phyloP scores from a whole-genome alignment of 2,888 invertebrate species.

The Malacosoma neustria region DNA sequence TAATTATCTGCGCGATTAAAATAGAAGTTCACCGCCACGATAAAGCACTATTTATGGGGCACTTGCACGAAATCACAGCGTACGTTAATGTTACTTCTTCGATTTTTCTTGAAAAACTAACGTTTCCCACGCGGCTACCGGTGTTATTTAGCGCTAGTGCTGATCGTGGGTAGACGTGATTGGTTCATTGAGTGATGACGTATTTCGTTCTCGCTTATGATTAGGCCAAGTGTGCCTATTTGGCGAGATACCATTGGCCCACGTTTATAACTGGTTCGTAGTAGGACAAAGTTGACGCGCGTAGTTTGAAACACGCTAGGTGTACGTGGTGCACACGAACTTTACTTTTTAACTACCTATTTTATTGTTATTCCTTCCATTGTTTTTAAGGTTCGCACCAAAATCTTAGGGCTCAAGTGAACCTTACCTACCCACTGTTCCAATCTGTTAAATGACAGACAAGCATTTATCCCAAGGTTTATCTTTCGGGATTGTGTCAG shows the following conservation, averaged over 20 bases:
- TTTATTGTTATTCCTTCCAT: no score
- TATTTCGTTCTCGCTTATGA: slow-evolving; percentile 32
- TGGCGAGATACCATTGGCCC: slow-evolving; percentile 79
- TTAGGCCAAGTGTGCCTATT: slow-evolving; percentile 69
- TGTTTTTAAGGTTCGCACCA: no score
- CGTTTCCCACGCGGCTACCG: slow-evolving; percentile 55
- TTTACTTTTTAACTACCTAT: no score
- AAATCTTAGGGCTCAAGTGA: no score
- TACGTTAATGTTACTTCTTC: slow-evolving; percentile 36
- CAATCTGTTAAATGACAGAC: no score
- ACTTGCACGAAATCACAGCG: slow-evolving; percentile 36
- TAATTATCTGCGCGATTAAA: slow-evolving; percentile 14
- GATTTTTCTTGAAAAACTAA: slow-evolving; percentile 62
- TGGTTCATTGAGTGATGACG: slow-evolving; percentile 66
- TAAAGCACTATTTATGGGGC: slow-evolving; percentile 38
- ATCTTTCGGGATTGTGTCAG: no score
- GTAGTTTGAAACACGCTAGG: no score
- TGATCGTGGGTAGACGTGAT: slow-evolving; percentile 76
- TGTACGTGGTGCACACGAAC: no score
- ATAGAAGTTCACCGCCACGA: slow-evolving; percentile 44
- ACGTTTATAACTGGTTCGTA: slow-evolving; percentile 71
- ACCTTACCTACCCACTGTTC: no score
- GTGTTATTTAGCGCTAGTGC: slow-evolving; percentile 72
- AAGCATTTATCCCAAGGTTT: no score
- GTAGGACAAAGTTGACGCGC: slow-evolving; percentile 7